Base-by-base conservation (phyloP, 2,888 invertebrate genomes). In the Platerodrilus igneus region DNA sequence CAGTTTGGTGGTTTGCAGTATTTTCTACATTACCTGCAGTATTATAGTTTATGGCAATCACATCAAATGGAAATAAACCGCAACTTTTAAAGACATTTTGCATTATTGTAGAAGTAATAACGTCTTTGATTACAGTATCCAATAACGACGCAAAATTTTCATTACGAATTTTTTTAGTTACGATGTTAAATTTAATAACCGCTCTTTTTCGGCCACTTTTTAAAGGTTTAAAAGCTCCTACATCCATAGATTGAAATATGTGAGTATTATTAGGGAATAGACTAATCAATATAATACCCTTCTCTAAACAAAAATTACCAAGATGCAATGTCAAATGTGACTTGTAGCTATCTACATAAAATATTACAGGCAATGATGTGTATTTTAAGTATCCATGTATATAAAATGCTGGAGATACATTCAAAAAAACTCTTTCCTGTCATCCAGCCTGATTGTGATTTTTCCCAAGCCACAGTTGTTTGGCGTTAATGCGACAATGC, bases 361-460 rank as follows among this genome's bases (percentile, higher is more conserved):
- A 19, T 19, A 19, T 19, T 7, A 19, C 28, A 11, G 4, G 19
- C 5, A 19, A 19, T 8, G 5, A 8, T 5, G 8, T 19, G 19
- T 19, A 7, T 7, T 19, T 19, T 19, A 7, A 7, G 5, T 46
- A 7, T 13, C 51, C 32, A 57, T 59, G 58, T 10, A 56, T 51
- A 45, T 57, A 41, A 39, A 62, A 59, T 15, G 58, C 45, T 36
- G 62, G 62, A 2, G 56, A 44, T 3, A 62, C 45, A 36, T 58
- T 61, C 42, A 62, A 58, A 45, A 7, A 62, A 45, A 62, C 61
- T 1, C 59, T 58, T 40, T 47, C 3, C 45, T 37, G 16, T 50
- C 52, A 58, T 62, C 64, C 60, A 56, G 61, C 1, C 60, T 60
- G 17, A 32, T 33, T n/a, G 57, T 51, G 3, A 58, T 56, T 10